Percentiles rank a stretch among this genome's conserved stretches.
phyloP scores from a whole-genome alignment of 2,113 vertebrate genomes.

The Formicarius rufipectus region DNA sequence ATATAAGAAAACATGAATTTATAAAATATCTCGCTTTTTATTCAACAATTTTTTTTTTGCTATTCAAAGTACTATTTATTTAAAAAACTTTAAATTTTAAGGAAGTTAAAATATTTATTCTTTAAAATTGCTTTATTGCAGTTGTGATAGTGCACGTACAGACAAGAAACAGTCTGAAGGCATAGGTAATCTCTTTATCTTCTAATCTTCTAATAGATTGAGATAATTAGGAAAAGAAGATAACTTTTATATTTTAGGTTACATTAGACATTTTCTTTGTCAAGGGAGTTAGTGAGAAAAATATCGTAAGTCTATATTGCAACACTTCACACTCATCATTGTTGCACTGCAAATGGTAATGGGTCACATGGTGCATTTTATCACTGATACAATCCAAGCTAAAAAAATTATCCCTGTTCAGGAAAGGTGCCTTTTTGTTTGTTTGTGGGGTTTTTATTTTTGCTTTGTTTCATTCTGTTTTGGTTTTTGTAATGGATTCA shows the following conservation, averaged over 20 bases:
- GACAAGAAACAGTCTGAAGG: background rate
- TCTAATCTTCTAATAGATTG: background rate
- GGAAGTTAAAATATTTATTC: background rate
- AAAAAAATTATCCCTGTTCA: background rate
- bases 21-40: background rate
- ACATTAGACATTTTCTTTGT: background rate
- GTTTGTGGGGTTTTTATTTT: accelerated
- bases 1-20: background rate
- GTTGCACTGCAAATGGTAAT: background rate
- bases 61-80: background rate
- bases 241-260: background rate
- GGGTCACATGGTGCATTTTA: background rate
- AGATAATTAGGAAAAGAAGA: background rate
- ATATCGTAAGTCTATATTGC: background rate
- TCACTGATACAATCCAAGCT: background rate
- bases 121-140: background rate
- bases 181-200: background rate
- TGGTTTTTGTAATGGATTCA: background rate
- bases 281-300: background rate
- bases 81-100: background rate
- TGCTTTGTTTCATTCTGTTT: background rate
- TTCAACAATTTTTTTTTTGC: background rate
- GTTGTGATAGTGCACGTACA: background rate
- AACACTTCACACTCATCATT: background rate
- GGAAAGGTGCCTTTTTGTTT: background rate